phyloP scores from a whole-genome alignment of 2,797 vertebrate species.

The Aselliscus stoliczkanus region DNA sequence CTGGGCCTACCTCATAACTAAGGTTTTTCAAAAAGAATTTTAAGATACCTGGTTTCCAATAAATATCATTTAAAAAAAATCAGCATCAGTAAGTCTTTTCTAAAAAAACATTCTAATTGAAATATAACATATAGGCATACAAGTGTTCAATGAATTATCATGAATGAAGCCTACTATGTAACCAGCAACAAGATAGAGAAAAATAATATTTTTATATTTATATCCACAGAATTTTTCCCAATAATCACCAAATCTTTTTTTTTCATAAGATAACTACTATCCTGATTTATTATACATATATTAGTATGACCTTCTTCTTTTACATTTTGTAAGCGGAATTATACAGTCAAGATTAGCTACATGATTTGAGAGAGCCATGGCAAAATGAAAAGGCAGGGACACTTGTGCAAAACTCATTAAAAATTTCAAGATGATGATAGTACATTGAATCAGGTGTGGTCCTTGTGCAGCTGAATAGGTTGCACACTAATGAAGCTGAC shows the following conservation, averaged over 20 bases:
- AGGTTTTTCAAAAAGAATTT: not conserved
- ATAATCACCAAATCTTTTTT: not conserved
- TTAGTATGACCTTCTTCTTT: not conserved
- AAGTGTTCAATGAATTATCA: not conserved
- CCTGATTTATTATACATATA: not conserved
- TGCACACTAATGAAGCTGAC: not conserved
- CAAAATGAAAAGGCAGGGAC: not conserved
- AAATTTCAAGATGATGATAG: not conserved
- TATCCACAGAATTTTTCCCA: not conserved
- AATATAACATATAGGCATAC: not conserved
- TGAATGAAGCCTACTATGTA: not conserved
- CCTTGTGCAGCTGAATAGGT: not conserved
- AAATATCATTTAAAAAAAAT: not conserved
- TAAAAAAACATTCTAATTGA: not conserved
- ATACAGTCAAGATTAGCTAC: not conserved
- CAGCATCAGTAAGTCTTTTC: not conserved
- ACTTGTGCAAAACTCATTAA: not conserved
- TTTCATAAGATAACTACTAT: not conserved
- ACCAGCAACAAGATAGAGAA: not conserved
- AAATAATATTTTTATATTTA: not conserved
- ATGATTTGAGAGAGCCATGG: not conserved
- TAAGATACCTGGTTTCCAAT: not conserved
- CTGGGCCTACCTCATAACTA: not conserved
- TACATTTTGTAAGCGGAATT: not conserved
- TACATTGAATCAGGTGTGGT: not conserved